Evolutionary conservation across 2,113 vertebrate genomes (phyloP).

Genomic region (Rhea pennata): DNA sequence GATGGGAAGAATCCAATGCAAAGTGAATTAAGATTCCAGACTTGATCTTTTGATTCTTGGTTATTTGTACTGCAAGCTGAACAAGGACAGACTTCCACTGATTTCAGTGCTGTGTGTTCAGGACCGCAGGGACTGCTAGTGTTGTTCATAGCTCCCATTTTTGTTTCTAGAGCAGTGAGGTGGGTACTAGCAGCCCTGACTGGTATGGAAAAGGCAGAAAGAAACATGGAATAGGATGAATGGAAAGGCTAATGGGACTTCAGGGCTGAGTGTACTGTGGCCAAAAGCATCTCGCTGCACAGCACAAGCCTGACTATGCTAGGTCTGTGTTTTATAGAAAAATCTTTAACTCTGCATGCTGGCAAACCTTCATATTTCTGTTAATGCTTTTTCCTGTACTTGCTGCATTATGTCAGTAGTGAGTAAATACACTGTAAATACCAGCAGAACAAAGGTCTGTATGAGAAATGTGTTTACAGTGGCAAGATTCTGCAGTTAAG

Average conservation of each 20-base stretch:
- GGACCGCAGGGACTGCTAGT: no score
- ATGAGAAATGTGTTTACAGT: background rate
- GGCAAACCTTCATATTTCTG: background rate
- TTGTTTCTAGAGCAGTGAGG: no score
- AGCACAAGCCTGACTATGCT: background rate
- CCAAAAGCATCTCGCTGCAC: background rate
- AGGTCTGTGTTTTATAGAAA: background rate
- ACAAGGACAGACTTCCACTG: background rate
- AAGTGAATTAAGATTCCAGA: background rate
- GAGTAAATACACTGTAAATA: background rate
- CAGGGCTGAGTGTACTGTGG: background rate
- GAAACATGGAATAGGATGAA: background rate
- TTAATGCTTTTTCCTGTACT: background rate
- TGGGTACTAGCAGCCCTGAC: background rate
- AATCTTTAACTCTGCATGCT: background rate
- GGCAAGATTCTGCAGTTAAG: background rate
- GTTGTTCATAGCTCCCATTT: no score
- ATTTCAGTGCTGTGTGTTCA: background rate
- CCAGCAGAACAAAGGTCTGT: background rate
- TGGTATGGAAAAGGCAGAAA: constrained; percentile 21
- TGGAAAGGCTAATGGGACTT: background rate
- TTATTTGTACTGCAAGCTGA: background rate
- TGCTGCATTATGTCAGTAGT: background rate
- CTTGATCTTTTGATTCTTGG: background rate
- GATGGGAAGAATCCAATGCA: background rate